Evolutionary conservation across 2,797 vertebrate species (phyloP).

Genomic region (Anas georgica): DNA sequence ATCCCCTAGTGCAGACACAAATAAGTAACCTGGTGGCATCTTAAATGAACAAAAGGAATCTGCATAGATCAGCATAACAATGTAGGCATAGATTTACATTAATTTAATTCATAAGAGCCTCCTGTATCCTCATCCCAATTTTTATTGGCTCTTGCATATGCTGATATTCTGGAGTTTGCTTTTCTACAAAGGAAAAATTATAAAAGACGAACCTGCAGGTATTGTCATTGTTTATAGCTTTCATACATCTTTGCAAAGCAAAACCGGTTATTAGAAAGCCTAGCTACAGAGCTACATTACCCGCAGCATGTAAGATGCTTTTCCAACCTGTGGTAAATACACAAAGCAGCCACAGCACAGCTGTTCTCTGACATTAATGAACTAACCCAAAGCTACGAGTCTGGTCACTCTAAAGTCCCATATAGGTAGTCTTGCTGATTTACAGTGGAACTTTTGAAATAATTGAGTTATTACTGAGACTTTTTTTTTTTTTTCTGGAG

Average conservation of each 20-base stretch:
- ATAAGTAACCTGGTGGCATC: neutral
- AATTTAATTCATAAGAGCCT: neutral
- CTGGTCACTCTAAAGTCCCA: neutral
- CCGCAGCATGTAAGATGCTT: neutral
- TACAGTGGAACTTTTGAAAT: neutral
- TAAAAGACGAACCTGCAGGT: constrained; percentile 13
- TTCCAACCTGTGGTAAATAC: neutral
- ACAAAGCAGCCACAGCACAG: neutral
- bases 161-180: constrained; percentile 20
- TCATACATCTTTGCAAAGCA: constrained; percentile 8
- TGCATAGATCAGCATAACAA: neutral
- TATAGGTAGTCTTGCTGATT: neutral
- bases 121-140: neutral
- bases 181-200: constrained; percentile 11
- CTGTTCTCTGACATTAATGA: neutral
- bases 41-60: neutral
- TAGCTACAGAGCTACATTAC: neutral
- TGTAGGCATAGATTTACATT: neutral
- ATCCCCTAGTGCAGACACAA: neutral
- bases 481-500: neutral
- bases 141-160: neutral
- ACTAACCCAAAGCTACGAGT: neutral
- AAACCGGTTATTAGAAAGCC: neutral
- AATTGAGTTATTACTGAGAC: neutral
- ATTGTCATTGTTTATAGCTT: constrained; percentile 25